Base-by-base conservation (phyloP, 2,113 vertebrate genomes). In the Alouatta palliata region DNA sequence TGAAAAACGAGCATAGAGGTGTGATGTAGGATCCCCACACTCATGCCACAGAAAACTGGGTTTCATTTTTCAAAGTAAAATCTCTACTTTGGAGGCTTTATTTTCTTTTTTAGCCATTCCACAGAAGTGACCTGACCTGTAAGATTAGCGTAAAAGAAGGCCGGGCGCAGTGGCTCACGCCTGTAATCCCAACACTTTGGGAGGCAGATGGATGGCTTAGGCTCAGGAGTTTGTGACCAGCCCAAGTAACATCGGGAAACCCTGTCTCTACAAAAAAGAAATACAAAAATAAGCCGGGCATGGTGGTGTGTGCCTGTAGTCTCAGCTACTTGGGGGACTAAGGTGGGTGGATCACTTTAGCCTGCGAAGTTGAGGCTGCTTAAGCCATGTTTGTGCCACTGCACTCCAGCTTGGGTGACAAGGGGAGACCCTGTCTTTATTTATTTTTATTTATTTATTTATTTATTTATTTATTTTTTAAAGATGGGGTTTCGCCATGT, bases 1-100 rank as follows among this genome's bases (percentile, higher is more conserved):
- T 99, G 93, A 23, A 96, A 90, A 95, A 86, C 1, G 52, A 17
- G 52, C 32, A 88, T 94, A 96, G 90, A 95, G n/a, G 89, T 7
- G 3, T 8, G 21, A 0, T 14, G 23, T 5, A 1, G 40, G 45
- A 30, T 0, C 35, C n/a, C 21, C 11, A 0, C 0, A 2, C 5
- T 3, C 0, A 0, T 0, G 35, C 10, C 85, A 4, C 43, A 16
- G 91, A 49, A 52, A 86, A 13, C 40, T 1, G 35, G 19, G 40
- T n/a, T 52, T 32, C 4, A 73, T 52, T 81, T 71, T 86, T 58
- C 91, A 56, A 75, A 64, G 32, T 35, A 25, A 83, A 64, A 45
- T 8, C 6, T 8, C 21, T 35, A 6, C 25, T 76, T 49, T 30
- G 8, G 27, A 71, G 11, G 12, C 32, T 76, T 19, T 19, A 0